These are phyloP conservation scores for Lamproptera curius DNA, from an alignment of 2,888 invertebrate genomes.

Conservation along the genomic window DNA sequence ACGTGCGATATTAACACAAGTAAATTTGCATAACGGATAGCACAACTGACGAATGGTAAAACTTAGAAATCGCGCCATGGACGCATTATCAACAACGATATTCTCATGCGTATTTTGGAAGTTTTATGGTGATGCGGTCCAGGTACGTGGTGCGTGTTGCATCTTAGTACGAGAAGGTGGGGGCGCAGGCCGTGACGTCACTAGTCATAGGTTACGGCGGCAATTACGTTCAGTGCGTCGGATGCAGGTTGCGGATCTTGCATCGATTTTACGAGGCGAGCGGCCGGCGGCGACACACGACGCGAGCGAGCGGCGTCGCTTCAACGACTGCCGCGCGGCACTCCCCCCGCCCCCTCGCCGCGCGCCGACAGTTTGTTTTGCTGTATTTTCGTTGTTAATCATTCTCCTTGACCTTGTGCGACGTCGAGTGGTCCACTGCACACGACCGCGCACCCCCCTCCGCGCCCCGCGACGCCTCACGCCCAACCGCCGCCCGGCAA, in stretches of 20 bases:
- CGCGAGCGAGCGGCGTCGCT: constrained; percentile 68
- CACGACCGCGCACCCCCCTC: constrained; percentile 73
- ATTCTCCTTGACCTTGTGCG: constrained; percentile 79
- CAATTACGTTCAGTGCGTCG: constrained; percentile 52
- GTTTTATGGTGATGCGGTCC: constrained; percentile 41
- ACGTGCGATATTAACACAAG: not conserved
- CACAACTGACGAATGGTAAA: not conserved
- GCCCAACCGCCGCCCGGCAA: constrained; percentile 59
- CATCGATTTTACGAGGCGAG: constrained; percentile 73
- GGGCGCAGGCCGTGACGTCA: constrained; percentile 50
- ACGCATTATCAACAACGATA: not conserved
- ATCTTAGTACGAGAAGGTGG: constrained; percentile 48
- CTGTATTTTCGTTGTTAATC: constrained; percentile 79
- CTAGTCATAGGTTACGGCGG: constrained; percentile 46
- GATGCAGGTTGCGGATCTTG: constrained; percentile 69
- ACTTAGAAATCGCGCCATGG: not conserved
- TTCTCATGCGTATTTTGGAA: constrained; percentile 10
- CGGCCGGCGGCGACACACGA: constrained; percentile 63
- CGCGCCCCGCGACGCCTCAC: constrained; percentile 56
- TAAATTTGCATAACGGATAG: not conserved
- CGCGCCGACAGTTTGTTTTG: constrained; percentile 59
- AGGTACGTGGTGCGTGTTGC: constrained; percentile 41
- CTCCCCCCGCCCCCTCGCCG: constrained; percentile 61
- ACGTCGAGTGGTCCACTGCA: constrained; percentile 77
- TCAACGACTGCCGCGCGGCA: constrained; percentile 67